phyloP scores from a whole-genome alignment of 2,888 invertebrate genomes.

The Mimas tiliae region DNA sequence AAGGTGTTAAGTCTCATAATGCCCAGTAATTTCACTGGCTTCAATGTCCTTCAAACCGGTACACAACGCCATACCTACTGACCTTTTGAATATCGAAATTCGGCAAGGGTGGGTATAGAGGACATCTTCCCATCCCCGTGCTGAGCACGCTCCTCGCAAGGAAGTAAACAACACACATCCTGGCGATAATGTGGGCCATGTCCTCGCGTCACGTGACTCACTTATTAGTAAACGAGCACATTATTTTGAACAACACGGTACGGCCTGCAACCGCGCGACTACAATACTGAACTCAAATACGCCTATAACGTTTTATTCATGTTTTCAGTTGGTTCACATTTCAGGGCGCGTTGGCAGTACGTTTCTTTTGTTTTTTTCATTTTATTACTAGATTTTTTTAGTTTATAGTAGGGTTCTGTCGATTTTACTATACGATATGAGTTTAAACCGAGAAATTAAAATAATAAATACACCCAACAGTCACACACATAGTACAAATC shows the following conservation, averaged over 20 bases:
- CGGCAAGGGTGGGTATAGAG: conserved; percentile 86
- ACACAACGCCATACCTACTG: no score
- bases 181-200: conserved; percentile 39
- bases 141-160: conserved; percentile 54
- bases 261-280: conserved; percentile 28
- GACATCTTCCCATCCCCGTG: conserved; percentile 88
- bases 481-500: no score
- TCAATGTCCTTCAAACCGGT: no score
- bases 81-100: conserved; percentile 88
- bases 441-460: no score
- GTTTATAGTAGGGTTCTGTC: no score
- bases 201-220: conserved; percentile 62
- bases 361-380: neutral
- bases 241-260: conserved; percentile 36
- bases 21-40: no score
- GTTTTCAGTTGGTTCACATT: conserved; percentile 31
- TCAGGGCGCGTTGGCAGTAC: conserved; percentile 30
- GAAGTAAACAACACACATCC: conserved; percentile 50
- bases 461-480: no score
- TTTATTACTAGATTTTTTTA: no score
- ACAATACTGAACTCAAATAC: conserved; percentile 30
- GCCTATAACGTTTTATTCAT: conserved; percentile 44
- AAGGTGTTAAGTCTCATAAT: no score
- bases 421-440: no score
- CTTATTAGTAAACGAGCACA: conserved; percentile 43